Base-by-base conservation (phyloP, 2,888 invertebrate species). In the Scrobipalpa costella region DNA sequence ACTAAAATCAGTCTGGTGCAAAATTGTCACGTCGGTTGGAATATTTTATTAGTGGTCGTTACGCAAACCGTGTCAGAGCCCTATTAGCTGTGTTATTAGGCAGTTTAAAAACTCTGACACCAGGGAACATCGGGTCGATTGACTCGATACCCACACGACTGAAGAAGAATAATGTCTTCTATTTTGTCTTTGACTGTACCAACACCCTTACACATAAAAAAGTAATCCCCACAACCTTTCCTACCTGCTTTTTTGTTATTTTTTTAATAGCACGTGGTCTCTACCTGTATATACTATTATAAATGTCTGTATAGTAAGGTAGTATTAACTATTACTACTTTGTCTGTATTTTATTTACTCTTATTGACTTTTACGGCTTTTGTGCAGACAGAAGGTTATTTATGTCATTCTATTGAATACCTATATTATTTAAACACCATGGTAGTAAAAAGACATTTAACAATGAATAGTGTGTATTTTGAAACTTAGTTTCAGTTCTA, bases 231-330 rank as follows among this genome's bases (percentile, higher is more conserved):
- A 52, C 21, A 9, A 55, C 34, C 21, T 38, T 57, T 57, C 15
- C 15, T 57, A 57, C 57, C 57, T 57, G 57, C 38, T 57, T 36
- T 57, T 38, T 55, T 55, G 27, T n/a, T 2, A 33, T 57, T 57
- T 8, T 2, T 38, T 38, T 11, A 27, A 27, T 8, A 58, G 64
- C 57, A 64, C 62, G 58, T 64, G 64, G 40, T 59, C 40, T 62
- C 50, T 64, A 64, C 61, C 64, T 62, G 61, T 27, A 15, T 5
- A 5, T 50, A 21, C n/a, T n/a, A n/a, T n/a, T n/a, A n/a, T n/a
- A n/a, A n/a, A n/a, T n/a, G n/a, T n/a, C n/a, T n/a, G 50, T 11
- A 15, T 50, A 59, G 40, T 40, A 40, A 1, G 1, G 2, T 2
- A 13, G 13, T 40, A 9, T 40, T 13, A 11, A 13, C 40, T 13